Conservation (phyloP, 2,888 invertebrate genomes). For the Rhyacophila evoluta region DNA sequence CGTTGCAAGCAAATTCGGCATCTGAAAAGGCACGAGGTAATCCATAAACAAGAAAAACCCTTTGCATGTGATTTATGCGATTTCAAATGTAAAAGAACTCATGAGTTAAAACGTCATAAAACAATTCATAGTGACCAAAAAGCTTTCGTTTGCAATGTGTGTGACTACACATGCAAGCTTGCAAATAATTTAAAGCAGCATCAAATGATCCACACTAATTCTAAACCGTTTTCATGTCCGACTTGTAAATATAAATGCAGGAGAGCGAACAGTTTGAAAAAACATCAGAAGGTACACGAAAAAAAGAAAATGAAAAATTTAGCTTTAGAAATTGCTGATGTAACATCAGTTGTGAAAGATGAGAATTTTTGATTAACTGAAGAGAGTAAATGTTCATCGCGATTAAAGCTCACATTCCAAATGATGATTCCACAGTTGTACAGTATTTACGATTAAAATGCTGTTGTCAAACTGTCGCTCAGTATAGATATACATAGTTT, state of each 20-base stretch:
- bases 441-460: neutral
- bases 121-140: neutral
- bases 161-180: neutral
- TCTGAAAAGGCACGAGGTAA: neutral
- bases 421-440: neutral
- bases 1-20: conserved; percentile 1
- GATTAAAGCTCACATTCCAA: neutral
- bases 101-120: neutral
- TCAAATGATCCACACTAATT: neutral
- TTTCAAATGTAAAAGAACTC: neutral
- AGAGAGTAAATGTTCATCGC: too few species aligned
- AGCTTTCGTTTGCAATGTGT: neutral
- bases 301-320: neutral
- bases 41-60: neutral
- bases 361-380: neutral
- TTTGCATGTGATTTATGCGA: neutral
- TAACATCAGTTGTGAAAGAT: neutral
- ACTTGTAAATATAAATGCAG: neutral
- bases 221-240: neutral
- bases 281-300: neutral
- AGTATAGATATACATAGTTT: too few species aligned
- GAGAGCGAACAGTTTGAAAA: neutral
- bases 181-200: neutral
- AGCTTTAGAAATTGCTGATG: neutral
- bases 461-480: too few species aligned